Evolutionary conservation across 1,140 invertebrate species (phyloP), one percentile per base, ranked within the genome.

Genomic region (Drosophila tropicalis): DNA sequence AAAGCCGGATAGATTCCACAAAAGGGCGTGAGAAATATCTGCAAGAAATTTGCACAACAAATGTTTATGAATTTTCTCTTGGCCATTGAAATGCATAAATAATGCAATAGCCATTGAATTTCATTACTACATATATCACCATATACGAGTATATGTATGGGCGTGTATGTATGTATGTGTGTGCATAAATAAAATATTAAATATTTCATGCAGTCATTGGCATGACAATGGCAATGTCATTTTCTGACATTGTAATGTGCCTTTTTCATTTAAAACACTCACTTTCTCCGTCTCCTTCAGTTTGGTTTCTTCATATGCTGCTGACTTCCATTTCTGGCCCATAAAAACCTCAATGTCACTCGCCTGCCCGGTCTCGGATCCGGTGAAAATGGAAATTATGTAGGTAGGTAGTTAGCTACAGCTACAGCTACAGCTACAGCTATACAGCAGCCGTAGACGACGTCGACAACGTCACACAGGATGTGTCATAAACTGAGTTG

Each of bases 21-120:
- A 39, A 29, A 29, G 57, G 84, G 77, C 84, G 85, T 89, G 84
- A 89, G 84, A 89, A 86, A 72, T 64, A 75, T 56, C 17, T 66
- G 62, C 36, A 47, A 40, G 44, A 87, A 87, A 89, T 89, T 89
- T 89, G 84, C 84, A 89, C 84, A 89, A 89, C 84, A 89, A 89
- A 89, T 89, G 81, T 89, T 76, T 84, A 89, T 89, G 84, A 89
- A 89, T 89, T 87, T 81, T 70, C 64, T 54, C 41, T 61, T 34
- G 56, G 15, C 70, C 77, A 10, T 22, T 44, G 5, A 83, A 76
- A 87, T 89, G 73, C 83, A 87, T 87, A 86, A 87, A 79, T 87
- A 86, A 82, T 58, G 57, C 70, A 66, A 79, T 72, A 57, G 67
- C 60, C 72, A 87, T 77, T 83, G 83, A 87, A 87, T 87, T 82